Evolutionary conservation across 2,797 vertebrate species (phyloP).

Genomic region (Syngnathus rostellatus): DNA sequence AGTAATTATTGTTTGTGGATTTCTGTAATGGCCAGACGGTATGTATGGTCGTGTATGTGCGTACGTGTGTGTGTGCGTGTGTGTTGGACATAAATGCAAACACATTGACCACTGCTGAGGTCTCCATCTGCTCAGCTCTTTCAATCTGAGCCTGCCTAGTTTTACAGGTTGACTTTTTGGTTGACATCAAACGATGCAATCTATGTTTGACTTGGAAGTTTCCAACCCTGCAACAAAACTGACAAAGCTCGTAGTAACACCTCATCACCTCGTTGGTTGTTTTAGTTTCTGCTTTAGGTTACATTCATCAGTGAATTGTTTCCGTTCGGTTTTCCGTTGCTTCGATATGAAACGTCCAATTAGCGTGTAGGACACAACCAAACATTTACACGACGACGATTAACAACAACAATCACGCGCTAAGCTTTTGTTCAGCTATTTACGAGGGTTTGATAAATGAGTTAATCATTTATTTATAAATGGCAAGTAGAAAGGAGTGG

Average conservation of each 20-base stretch:
- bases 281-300: not conserved
- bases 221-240: not conserved
- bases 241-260: not conserved
- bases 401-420: not conserved
- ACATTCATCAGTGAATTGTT: not conserved
- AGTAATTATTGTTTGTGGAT: conserved; percentile 33
- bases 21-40: conserved; percentile 21
- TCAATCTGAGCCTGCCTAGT: conserved; percentile 4
- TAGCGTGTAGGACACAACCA: not conserved
- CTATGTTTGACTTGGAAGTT: not conserved
- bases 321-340: not conserved
- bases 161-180: not conserved
- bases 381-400: not conserved
- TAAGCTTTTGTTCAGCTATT: conserved; percentile 1
- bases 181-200: not conserved
- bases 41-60: conserved; percentile 3
- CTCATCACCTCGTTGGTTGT: not conserved
- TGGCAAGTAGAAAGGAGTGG: not conserved
- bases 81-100: conserved; percentile 1
- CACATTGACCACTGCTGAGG: conserved; percentile 26
- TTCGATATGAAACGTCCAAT: not conserved
- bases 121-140: conserved; percentile 45
- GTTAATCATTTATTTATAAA: conserved; percentile 1
- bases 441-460: conserved; percentile 1
- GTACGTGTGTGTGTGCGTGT: not conserved